A percentile compares a stretch with the other conserved stretches of the same genome.
Conservation (phyloP, 2,888 invertebrate species). For the Microctonus brassicae region DNA sequence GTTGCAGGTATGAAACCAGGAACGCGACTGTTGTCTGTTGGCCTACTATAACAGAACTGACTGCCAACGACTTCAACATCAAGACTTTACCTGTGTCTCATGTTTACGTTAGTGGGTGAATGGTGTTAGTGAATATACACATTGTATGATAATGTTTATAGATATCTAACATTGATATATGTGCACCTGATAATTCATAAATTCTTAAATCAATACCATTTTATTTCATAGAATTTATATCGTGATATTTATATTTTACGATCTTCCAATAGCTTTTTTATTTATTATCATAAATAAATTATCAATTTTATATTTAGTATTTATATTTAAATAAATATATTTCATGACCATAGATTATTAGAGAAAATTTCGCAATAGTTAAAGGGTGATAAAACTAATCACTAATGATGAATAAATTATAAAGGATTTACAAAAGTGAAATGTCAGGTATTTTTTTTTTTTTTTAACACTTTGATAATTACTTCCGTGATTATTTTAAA, state of each 20-base stretch:
- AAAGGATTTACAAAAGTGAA: neutral
- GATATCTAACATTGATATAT: neutral
- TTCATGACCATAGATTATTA: neutral
- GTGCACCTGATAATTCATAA: neutral
- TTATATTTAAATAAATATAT: neutral
- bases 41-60: constrained; percentile 70
- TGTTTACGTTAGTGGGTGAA: constrained; percentile 17
- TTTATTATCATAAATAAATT: neutral
- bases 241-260: neutral
- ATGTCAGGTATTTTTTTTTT: neutral
- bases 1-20: constrained; percentile 59
- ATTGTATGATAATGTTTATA: neutral
- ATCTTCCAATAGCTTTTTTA: neutral
- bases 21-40: constrained; percentile 66
- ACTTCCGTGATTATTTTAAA: neutral
- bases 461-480: constrained; percentile 1
- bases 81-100: constrained; percentile 59
- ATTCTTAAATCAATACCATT: neutral
- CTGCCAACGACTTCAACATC: constrained; percentile 60
- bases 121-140: constrained; percentile 24
- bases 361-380: neutral
- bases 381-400: neutral
- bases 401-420: neutral
- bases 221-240: neutral
- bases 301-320: neutral